A percentile compares a stretch with the other conserved stretches of the same genome.
These are phyloP conservation scores for Argyresthia goedartella DNA, from an alignment of 2,888 invertebrate genomes.

Conservation along the genomic window DNA sequence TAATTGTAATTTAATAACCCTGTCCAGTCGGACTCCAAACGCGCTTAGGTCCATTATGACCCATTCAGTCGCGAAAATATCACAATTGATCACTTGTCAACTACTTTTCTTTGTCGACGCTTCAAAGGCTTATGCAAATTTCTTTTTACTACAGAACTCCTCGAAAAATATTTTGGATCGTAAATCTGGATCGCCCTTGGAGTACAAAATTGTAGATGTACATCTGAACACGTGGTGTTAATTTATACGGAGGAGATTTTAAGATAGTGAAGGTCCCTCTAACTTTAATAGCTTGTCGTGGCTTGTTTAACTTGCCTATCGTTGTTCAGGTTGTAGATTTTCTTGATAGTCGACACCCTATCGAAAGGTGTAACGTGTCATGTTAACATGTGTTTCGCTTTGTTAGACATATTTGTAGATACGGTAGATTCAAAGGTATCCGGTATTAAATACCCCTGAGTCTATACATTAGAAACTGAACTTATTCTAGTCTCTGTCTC, in stretches of 20 bases:
- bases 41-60: constrained; percentile 25
- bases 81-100: constrained; percentile 64
- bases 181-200: constrained; percentile 19
- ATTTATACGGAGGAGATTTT: constrained; percentile 24
- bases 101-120: constrained; percentile 29
- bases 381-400: background rate
- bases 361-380: background rate
- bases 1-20: constrained; percentile 65
- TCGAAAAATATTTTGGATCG: constrained; percentile 27
- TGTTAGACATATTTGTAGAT: background rate
- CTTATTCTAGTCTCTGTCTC: too few relatives aligned
- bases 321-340: constrained; percentile 48
- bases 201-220: constrained; percentile 23
- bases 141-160: constrained; percentile 14
- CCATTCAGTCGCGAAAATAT: constrained; percentile 45
- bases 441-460: background rate
- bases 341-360: constrained; percentile 1
- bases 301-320: constrained; percentile 63
- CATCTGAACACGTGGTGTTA: constrained; percentile 44
- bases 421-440: background rate
- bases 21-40: constrained; percentile 25
- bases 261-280: constrained; percentile 13
- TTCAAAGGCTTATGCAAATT: constrained; percentile 30
- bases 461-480: too few relatives aligned
- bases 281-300: constrained; percentile 35